Evolutionary conservation across 2,797 vertebrate genomes (phyloP), one percentile per base, ranked within the genome.

Genomic region (Gobionotothen gibberifrons): DNA sequence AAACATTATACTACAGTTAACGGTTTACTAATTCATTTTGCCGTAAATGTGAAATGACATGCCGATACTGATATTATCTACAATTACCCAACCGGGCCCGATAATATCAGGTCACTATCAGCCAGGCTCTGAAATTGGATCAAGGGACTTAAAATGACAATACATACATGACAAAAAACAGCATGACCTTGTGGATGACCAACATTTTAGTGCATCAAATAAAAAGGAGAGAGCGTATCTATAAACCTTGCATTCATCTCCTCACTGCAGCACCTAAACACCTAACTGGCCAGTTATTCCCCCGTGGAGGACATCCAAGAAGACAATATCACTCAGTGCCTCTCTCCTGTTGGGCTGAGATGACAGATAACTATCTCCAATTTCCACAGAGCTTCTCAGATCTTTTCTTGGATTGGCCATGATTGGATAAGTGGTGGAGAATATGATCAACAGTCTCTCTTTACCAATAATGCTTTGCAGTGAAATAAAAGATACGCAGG

Each of bases 361-460:
- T 84, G 89, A 87, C 79, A 72, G 84, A 87, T 89, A 81, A 84
- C 78, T 49, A 85, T 83, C 86, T 87, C 69, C 68, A 66, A 74
- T 86, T 91, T 90, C 82, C 79, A 72, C 19, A n/a, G 62, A 58
- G 74, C 72, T 81, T 71, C 73, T 88, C 79, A 78, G 82, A 90
- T 88, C 76, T 79, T 83, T 72, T 55, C 72, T 63, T 54, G 66
- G 81, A 87, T 84, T 70, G 68, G 49, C 72, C 44, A 17, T 81
- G 87, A 91, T 87, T 87, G 81, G 86, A 90, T 89, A 88, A 93
- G 86, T 88, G 78, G 82, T 74, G 49, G 65, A 72, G 81, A 84
- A 84, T 85, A 84, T 74, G 81, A 92, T 90, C 87, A 90, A 86
- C 74, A 71, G 81, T 87, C 84, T 89, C 84, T 66, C 81, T 87